Conservation (phyloP, 2,888 invertebrate species). For the Phalangium opilio region DNA sequence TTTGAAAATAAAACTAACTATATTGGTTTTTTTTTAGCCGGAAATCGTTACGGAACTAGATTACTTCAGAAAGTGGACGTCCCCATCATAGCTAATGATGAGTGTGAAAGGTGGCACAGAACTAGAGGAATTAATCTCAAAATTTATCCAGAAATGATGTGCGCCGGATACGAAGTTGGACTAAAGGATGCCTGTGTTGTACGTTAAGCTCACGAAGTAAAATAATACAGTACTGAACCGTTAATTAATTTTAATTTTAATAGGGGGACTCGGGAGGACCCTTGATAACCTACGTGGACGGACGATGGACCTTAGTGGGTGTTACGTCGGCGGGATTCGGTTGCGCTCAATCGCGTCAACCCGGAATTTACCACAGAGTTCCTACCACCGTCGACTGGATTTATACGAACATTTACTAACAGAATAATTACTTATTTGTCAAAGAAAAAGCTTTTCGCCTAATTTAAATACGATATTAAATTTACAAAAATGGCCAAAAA, state of each 20-base stretch:
- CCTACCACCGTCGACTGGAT: conserved; percentile 28
- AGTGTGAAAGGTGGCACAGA: conserved; percentile 64
- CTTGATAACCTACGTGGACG: conserved; percentile 45
- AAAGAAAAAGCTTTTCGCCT: too few relatives aligned
- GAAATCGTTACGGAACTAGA: conserved; percentile 56
- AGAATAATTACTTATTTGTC: neutral
- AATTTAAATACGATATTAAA: too few relatives aligned
- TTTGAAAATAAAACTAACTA: too few relatives aligned
- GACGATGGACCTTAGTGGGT: conserved; percentile 58
- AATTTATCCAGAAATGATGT: conserved; percentile 60
- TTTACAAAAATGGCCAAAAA: too few relatives aligned
- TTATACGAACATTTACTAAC: conserved; percentile 8
- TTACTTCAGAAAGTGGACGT: conserved; percentile 61
- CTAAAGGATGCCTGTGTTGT: conserved; percentile 65
- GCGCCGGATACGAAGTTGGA: conserved; percentile 67
- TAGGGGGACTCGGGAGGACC: conserved; percentile 70
- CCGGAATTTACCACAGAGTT: conserved; percentile 71
- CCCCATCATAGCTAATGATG: conserved; percentile 58
- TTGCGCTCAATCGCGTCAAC: conserved; percentile 69
- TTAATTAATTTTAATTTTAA: neutral
- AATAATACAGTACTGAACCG: too few relatives aligned
- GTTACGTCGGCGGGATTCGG: conserved; percentile 76
- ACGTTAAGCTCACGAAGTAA: conserved; percentile 19
- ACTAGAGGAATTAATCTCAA: conserved; percentile 64
- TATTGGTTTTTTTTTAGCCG: conserved; percentile 20